These are phyloP conservation scores for Synergus itoensis DNA, from an alignment of 2,888 invertebrate genomes.

Conservation along the genomic window DNA sequence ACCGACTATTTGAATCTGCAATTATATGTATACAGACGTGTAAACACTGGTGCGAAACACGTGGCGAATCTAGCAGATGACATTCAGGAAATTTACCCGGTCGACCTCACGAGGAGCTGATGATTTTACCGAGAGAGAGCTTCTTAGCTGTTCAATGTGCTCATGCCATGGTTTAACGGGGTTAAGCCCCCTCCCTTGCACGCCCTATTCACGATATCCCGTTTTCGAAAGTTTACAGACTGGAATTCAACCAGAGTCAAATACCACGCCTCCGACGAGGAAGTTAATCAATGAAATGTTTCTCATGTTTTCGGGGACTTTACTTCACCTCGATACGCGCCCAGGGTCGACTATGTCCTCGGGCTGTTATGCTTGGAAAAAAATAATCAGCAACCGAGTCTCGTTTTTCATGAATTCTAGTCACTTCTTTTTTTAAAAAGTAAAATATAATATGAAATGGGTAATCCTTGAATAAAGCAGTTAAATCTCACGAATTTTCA, in stretches of 20 bases:
- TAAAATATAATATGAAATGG: no score
- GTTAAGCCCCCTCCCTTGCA: constrained; percentile 39
- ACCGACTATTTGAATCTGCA: background rate
- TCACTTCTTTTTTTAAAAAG: background rate
- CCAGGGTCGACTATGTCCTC: constrained; percentile 22
- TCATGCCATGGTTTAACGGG: constrained; percentile 31
- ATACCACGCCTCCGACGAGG: constrained; percentile 22
- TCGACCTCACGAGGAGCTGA: constrained; percentile 27
- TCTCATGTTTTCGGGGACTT: background rate
- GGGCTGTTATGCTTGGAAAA: background rate
- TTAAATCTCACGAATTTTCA: background rate
- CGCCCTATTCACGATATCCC: constrained; percentile 39
- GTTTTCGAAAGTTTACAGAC: constrained; percentile 40
- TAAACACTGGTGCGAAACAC: constrained; percentile 44
- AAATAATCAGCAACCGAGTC: background rate
- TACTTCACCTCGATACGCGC: background rate
- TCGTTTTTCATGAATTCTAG: background rate
- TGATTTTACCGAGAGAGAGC: constrained; percentile 22
- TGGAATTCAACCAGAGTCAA: constrained; percentile 21
- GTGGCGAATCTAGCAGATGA: constrained; percentile 44
- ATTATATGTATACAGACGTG: constrained; percentile 35
- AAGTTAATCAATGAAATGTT: constrained; percentile 34
- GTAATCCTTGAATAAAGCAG: background rate
- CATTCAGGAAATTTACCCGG: constrained; percentile 39
- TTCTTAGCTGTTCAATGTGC: constrained; percentile 21